phyloP scores from a whole-genome alignment of 2,797 vertebrate species.

The Argentina silus region DNA sequence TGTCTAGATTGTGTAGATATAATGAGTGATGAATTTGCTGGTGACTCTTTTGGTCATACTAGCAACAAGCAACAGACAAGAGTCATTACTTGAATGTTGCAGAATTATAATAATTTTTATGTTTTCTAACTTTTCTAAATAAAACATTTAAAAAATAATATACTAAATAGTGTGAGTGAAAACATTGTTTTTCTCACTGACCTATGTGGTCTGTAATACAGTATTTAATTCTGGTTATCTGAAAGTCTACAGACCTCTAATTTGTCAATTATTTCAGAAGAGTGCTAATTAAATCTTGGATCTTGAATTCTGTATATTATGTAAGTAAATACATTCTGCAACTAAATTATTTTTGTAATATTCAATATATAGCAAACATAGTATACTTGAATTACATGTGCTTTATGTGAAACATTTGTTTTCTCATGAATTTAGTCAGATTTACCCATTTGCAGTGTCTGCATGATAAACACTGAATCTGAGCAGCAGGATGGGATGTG shows the following conservation, averaged over 20 bases:
- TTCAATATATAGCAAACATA: conserved; percentile 16
- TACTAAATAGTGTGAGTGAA: too few relatives aligned
- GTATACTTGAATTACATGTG: conserved; percentile 23
- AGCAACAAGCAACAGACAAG: too few relatives aligned
- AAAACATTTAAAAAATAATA: too few relatives aligned
- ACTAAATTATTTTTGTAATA: conserved; percentile 41
- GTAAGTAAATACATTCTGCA: conserved; percentile 39
- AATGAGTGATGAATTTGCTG: not conserved
- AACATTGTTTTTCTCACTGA: too few relatives aligned
- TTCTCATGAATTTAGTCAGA: conserved; percentile 16
- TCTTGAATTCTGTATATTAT: conserved; percentile 54
- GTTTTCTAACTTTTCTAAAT: too few relatives aligned
- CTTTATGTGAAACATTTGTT: conserved; percentile 27
- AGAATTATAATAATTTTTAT: too few relatives aligned
- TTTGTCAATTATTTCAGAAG: conserved; percentile 14
- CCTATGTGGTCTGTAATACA: not conserved
- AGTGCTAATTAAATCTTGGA: conserved; percentile 14
- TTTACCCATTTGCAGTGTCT: not conserved
- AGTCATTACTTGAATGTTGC: too few relatives aligned
- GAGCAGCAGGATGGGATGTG: not conserved
- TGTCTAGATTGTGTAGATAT: conserved; percentile 17
- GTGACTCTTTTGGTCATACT: not conserved
- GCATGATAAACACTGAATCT: not conserved
- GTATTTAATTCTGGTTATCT: conserved; percentile 9
- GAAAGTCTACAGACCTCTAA: conserved; percentile 4